Conservation (phyloP, 2,888 invertebrate species). For the Macrosoma leucophasiata region DNA sequence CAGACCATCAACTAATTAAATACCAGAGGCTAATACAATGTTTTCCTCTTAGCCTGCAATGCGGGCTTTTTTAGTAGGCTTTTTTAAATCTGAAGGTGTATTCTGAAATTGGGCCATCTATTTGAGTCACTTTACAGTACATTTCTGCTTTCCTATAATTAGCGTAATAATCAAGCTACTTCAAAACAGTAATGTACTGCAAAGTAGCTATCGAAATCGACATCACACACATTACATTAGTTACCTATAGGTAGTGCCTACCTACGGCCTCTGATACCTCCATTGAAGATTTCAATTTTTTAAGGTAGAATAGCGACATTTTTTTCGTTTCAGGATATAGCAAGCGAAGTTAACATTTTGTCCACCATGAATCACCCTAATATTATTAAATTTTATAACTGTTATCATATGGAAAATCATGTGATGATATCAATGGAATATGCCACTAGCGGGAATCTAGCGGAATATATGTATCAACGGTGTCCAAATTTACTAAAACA, state of each 20-base stretch:
- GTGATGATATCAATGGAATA: conserved; percentile 91
- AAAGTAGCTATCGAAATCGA: no score
- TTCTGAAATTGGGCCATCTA: no score
- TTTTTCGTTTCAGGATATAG: conserved; percentile 68
- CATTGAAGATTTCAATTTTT: background rate
- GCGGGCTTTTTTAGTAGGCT: no score
- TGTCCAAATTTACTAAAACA: conserved; percentile 74
- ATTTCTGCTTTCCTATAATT: no score
- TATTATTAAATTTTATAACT: conserved; percentile 83
- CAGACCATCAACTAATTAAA: no score
- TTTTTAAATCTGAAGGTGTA: no score
- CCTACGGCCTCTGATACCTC: background rate
- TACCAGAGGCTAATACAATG: no score
- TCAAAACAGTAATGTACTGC: no score
- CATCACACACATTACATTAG: no score
- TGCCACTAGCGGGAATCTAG: conserved; percentile 85
- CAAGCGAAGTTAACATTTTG: conserved; percentile 83
- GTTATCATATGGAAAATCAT: conserved; percentile 76
- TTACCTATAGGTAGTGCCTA: background rate
- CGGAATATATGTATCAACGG: conserved; percentile 78
- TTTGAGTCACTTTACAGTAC: no score
- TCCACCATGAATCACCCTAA: conserved; percentile 83
- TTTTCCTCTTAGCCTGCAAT: no score
- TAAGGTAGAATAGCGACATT: background rate
- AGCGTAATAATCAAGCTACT: no score